Evolutionary conservation across 2,888 invertebrate species (phyloP).

Genomic region (Trichogramma dendrolimi): DNA sequence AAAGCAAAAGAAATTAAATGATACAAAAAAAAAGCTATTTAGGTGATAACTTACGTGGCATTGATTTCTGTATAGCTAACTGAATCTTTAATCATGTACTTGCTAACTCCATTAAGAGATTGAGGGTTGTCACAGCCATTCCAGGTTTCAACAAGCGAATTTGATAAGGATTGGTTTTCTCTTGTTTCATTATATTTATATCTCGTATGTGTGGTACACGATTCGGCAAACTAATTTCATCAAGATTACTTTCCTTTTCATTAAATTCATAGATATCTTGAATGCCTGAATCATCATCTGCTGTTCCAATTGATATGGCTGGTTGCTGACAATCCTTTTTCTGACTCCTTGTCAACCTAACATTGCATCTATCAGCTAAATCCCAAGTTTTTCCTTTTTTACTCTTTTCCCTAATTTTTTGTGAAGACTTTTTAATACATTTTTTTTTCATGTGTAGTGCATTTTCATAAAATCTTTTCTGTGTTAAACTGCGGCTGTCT

Average conservation of each 20-base stretch:
- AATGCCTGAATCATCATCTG: constrained; percentile 50
- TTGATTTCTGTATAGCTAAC: constrained; percentile 33
- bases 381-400: constrained; percentile 13
- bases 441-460: constrained; percentile 37
- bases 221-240: constrained; percentile 27
- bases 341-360: constrained; percentile 44
- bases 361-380: constrained; percentile 35
- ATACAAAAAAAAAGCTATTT: neutral
- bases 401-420: constrained; percentile 30
- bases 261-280: constrained; percentile 58
- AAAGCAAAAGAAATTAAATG: neutral
- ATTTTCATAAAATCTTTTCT: constrained; percentile 39
- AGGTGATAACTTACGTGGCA: constrained; percentile 36
- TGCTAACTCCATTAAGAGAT: constrained; percentile 1
- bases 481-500: constrained; percentile 40
- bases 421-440: constrained; percentile 37
- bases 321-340: constrained; percentile 37
- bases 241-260: constrained; percentile 50
- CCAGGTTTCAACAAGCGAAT: constrained; percentile 17
- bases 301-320: constrained; percentile 39
- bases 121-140: constrained; percentile 13
- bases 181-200: constrained; percentile 22
- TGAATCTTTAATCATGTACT: constrained; percentile 28
- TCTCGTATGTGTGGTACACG: constrained; percentile 26
- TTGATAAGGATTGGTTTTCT: constrained; percentile 13